Evolutionary conservation across 2,888 invertebrate species (phyloP).

Genomic region (Leptinotarsa haldemani): DNA sequence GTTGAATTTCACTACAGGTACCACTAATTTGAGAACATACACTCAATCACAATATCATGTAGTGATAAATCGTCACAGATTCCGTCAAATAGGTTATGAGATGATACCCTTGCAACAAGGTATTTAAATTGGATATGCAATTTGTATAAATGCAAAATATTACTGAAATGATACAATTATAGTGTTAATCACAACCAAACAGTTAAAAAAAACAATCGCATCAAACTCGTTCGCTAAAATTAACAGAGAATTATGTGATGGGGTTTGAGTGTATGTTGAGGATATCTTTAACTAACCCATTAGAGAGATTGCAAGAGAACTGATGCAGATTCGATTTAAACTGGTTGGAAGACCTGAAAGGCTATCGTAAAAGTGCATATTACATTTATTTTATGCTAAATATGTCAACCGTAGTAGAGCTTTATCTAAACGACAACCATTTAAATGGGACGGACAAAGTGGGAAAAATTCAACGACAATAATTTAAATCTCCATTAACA

Average conservation of each 20-base stretch:
- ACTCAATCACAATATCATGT: no score
- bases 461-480: conserved; percentile 19
- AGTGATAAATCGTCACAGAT: no score
- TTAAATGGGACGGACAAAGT: conserved; percentile 29
- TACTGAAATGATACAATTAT: no score
- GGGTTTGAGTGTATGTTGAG: conserved; percentile 13
- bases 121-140: no score
- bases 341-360: conserved; percentile 36
- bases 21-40: no score
- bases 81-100: no score
- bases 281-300: conserved; percentile 20
- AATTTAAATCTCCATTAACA: not conserved
- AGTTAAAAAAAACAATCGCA: not conserved
- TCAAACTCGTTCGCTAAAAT: conserved; percentile 17
- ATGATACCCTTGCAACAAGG: no score
- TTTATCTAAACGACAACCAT: conserved; percentile 38
- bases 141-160: no score
- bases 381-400: conserved; percentile 30
- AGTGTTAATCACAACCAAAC: no score
- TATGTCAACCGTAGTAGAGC: conserved; percentile 28
- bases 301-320: conserved; percentile 27
- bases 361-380: conserved; percentile 36
- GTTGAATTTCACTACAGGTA: no score
- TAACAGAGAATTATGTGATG: conserved; percentile 10
- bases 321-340: conserved; percentile 32